phyloP scores from a whole-genome alignment of 1,140 invertebrate genomes.

The Lanistes nyassanus region DNA sequence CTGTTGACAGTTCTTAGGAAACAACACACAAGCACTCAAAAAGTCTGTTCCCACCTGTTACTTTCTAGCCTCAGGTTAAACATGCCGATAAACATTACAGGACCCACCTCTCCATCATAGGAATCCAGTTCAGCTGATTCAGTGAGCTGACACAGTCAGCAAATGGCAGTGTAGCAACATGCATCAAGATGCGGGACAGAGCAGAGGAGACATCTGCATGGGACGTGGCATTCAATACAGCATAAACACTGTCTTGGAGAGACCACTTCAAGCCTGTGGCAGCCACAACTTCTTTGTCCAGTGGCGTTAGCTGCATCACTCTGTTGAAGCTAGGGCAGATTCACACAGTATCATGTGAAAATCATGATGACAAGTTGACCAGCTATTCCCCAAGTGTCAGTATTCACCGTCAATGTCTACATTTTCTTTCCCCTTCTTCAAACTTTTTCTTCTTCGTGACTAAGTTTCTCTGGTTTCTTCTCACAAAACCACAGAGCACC shows the following conservation, averaged over 20 bases:
- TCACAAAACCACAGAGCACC: too few species aligned
- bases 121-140: constrained; percentile 46
- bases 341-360: too few species aligned
- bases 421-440: too few species aligned
- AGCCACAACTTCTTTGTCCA: constrained; percentile 47
- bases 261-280: constrained; percentile 45
- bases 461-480: too few species aligned
- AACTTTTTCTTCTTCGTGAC: too few species aligned
- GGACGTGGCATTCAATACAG: constrained; percentile 56
- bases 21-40: not conserved
- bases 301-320: constrained; percentile 47
- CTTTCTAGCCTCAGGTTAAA: too few species aligned
- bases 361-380: too few species aligned
- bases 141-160: constrained; percentile 36
- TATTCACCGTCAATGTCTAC: too few species aligned
- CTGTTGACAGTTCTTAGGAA: not conserved
- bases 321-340: constrained; percentile 45
- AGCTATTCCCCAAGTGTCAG: too few species aligned
- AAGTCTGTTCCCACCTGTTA: too few species aligned
- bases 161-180: constrained; percentile 42
- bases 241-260: constrained; percentile 46
- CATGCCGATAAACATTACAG: not conserved
- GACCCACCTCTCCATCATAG: constrained; percentile 47
- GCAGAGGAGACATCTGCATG: constrained; percentile 53
- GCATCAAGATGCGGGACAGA: constrained; percentile 43